phyloP scores from a whole-genome alignment of 2,113 vertebrate genomes.

The Mus spicilegus region DNA sequence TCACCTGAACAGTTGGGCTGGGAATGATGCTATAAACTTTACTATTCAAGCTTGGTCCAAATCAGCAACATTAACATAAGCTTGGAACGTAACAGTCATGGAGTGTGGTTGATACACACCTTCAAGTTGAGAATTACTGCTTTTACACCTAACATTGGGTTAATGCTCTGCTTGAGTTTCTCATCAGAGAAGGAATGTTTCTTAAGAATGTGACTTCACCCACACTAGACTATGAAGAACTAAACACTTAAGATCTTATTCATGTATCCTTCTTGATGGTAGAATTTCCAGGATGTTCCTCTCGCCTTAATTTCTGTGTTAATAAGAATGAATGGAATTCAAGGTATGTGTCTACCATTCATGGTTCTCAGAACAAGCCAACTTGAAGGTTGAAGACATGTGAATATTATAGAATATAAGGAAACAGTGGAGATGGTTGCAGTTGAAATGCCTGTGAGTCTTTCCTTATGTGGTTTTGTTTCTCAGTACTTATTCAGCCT shows the following conservation, averaged over 20 bases:
- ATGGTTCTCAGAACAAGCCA: background rate
- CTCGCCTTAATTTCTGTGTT: background rate
- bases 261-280: background rate
- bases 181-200: background rate
- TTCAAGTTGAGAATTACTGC: background rate
- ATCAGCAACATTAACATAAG: background rate
- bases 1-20: background rate
- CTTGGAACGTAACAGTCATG: background rate
- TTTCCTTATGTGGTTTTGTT: background rate
- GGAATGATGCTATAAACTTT: background rate
- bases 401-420: background rate
- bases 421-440: background rate
- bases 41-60: background rate
- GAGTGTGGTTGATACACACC: background rate
- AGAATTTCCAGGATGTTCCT: background rate
- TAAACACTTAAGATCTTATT: background rate
- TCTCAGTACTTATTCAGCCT: background rate
- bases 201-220: background rate
- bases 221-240: background rate
- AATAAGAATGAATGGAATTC: slow-evolving; percentile 1
- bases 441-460: background rate
- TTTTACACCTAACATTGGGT: background rate
- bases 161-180: background rate
- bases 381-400: background rate
- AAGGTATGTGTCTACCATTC: background rate